These are phyloP conservation scores for Meteorus sp. DNA, from an alignment of 1,140 invertebrate species.

Conservation along the genomic window DNA sequence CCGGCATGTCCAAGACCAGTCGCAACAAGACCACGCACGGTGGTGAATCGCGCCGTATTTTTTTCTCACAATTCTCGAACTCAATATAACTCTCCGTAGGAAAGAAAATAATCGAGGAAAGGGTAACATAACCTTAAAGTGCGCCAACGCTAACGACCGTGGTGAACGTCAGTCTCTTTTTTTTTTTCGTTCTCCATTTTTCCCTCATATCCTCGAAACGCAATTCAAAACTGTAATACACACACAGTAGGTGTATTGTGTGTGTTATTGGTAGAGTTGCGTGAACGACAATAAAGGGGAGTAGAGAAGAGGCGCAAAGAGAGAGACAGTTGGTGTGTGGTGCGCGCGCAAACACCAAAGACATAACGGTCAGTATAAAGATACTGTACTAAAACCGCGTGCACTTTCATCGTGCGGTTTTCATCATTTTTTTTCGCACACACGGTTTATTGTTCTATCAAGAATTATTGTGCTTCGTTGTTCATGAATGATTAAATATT, in stretches of 20 bases:
- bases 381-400: slow-evolving; percentile 7
- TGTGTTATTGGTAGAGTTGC: neutral
- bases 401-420: slow-evolving; percentile 5
- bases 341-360: slow-evolving; percentile 16
- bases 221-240: too few relatives aligned
- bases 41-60: slow-evolving; percentile 30
- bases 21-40: slow-evolving; percentile 47
- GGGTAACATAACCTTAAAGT: neutral
- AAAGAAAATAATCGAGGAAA: too few relatives aligned
- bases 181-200: slow-evolving; percentile 15
- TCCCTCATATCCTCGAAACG: neutral
- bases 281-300: neutral
- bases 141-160: slow-evolving; percentile 15
- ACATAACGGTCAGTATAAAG: neutral
- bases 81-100: too few relatives aligned
- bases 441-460: neutral
- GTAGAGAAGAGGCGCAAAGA: too few relatives aligned
- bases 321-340: neutral
- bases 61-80: too few relatives aligned
- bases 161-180: neutral
- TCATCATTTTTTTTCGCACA: neutral
- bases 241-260: too few relatives aligned
- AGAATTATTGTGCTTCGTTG: neutral
- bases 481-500: neutral
- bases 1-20: slow-evolving; percentile 40